Conservation (phyloP, 2,888 invertebrate species). For the Dioctria linearis region DNA sequence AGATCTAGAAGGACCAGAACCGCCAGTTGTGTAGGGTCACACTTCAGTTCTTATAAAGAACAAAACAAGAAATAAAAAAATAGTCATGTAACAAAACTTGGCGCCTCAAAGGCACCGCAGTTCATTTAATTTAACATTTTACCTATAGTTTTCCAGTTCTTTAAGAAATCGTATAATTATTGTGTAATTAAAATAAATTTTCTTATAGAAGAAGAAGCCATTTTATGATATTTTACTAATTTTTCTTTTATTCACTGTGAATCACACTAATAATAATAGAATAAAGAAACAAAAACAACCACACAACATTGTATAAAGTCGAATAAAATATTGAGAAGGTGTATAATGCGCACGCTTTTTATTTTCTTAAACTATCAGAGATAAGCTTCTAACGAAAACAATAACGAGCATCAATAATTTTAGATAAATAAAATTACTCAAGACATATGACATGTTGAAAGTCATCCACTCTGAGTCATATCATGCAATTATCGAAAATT, state of each 20-base stretch:
- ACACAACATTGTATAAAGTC: constrained; percentile 32
- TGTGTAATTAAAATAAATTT: constrained; percentile 49
- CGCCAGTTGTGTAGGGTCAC: constrained; percentile 68
- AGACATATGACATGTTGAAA: background rate
- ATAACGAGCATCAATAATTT: constrained; percentile 16
- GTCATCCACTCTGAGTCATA: constrained; percentile 32
- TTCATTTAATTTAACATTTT: constrained; percentile 42
- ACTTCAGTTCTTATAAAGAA: constrained; percentile 32
- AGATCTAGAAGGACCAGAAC: constrained; percentile 68
- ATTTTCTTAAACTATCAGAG: constrained; percentile 17
- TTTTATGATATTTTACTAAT: constrained; percentile 40
- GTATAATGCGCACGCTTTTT: constrained; percentile 37
- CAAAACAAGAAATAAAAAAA: constrained; percentile 52
- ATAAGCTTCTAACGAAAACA: constrained; percentile 26
- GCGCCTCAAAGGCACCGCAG: constrained; percentile 8
- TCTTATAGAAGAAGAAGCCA: constrained; percentile 49
- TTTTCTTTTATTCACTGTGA: constrained; percentile 44
- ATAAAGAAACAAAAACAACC: background rate
- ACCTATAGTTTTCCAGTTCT: constrained; percentile 42
- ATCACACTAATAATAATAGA: constrained; percentile 36
- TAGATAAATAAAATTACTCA: constrained; percentile 1
- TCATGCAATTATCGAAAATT: constrained; percentile 14
- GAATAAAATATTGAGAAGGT: constrained; percentile 30
- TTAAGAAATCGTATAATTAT: constrained; percentile 44
- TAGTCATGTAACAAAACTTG: constrained; percentile 48